These are phyloP conservation scores for Andrena fulva DNA, from an alignment of 2,888 invertebrate genomes.

Conservation along the genomic window DNA sequence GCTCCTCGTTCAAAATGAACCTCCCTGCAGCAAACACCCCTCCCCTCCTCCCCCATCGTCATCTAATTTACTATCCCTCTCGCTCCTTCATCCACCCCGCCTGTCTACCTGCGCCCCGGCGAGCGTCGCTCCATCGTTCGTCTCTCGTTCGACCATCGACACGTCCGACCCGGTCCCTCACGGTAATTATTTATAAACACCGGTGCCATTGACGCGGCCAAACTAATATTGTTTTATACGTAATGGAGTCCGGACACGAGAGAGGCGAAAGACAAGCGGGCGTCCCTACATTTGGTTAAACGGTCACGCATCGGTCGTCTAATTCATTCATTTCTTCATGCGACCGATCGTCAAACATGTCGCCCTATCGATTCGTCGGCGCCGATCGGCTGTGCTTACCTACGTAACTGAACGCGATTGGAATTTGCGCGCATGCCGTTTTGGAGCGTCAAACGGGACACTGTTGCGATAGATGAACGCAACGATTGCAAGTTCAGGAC, in stretches of 20 bases:
- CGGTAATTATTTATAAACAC: constrained; percentile 76
- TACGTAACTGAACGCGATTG: neutral
- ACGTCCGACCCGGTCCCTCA: constrained; percentile 39
- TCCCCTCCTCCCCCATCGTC: neutral
- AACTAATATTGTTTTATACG: constrained; percentile 72
- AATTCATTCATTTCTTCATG: constrained; percentile 38
- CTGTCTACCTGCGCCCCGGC: constrained; percentile 21
- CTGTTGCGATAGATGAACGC: neutral
- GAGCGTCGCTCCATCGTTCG: constrained; percentile 28
- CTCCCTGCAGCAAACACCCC: constrained; percentile 35
- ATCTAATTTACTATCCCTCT: constrained; percentile 42
- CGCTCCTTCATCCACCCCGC: neutral
- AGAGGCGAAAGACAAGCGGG: constrained; percentile 15
- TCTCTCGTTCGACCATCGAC: constrained; percentile 12
- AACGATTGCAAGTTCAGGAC: constrained; percentile 14
- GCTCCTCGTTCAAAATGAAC: constrained; percentile 73
- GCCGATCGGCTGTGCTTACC: neutral
- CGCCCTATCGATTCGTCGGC: constrained; percentile 1
- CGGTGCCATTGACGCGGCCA: constrained; percentile 56
- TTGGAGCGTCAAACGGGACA: neutral
- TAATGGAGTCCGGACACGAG: constrained; percentile 60
- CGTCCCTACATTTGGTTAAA: constrained; percentile 25
- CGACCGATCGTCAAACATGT: constrained; percentile 24
- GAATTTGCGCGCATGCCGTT: neutral
- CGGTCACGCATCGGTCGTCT: constrained; percentile 22